Conservation (phyloP, 2,888 invertebrate species). For the Hydrotaea cyrtoneurina region DNA sequence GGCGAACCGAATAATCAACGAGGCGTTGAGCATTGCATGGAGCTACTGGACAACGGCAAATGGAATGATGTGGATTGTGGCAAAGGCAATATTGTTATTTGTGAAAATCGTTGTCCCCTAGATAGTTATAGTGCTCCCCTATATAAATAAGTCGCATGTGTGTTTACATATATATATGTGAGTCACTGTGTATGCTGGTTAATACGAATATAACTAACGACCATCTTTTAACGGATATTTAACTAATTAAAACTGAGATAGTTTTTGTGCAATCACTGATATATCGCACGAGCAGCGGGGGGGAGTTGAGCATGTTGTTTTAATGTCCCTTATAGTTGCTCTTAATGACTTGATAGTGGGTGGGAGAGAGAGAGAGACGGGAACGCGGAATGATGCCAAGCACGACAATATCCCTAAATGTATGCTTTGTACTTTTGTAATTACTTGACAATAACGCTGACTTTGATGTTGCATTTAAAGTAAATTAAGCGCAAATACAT, state of each 20-base stretch:
- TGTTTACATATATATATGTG: too few species aligned
- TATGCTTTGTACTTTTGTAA: conserved; percentile 11
- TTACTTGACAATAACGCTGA: conserved; percentile 46
- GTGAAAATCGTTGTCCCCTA: conserved; percentile 32
- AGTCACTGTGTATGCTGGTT: background rate
- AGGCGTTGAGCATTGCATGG: conserved; percentile 32
- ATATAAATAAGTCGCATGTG: too few species aligned
- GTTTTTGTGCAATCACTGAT: background rate
- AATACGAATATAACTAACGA: background rate
- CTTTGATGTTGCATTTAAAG: conserved; percentile 48
- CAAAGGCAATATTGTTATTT: conserved; percentile 10
- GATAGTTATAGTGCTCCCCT: background rate
- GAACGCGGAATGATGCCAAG: background rate
- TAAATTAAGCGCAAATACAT: conserved; percentile 63
- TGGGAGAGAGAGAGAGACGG: background rate
- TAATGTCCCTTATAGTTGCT: background rate
- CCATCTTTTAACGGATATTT: background rate
- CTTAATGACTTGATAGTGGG: background rate
- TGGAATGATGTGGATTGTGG: conserved; percentile 45
- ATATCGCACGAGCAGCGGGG: background rate
- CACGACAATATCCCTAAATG: conserved; percentile 10
- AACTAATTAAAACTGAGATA: background rate
- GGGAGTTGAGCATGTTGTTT: background rate
- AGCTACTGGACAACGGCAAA: conserved; percentile 3
- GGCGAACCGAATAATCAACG: background rate